A percentile compares a stretch with the other conserved stretches of the same genome.
phyloP scores from a whole-genome alignment of 2,113 vertebrate species.

The Platysternon megacephalum region DNA sequence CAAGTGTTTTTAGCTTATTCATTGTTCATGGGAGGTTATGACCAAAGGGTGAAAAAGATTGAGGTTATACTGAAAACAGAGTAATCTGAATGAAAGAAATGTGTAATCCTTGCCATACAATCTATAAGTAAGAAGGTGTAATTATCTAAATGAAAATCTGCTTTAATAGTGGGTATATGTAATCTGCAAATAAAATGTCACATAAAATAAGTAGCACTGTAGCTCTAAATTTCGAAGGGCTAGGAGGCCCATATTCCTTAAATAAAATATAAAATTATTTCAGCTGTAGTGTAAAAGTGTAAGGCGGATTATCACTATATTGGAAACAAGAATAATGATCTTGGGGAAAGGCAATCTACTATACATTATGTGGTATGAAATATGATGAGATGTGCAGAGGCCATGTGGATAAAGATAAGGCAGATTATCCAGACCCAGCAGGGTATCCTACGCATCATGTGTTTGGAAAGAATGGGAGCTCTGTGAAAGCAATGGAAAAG shows the following conservation, averaged over 20 bases:
- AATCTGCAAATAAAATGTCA: background rate
- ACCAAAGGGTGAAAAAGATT: slow-evolving; percentile 34
- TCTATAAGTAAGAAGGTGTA: background rate
- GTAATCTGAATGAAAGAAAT: slow-evolving; percentile 30
- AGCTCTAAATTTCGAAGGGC: background rate
- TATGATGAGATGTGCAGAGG: background rate
- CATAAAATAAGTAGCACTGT: background rate
- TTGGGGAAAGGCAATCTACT: background rate
- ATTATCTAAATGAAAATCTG: slow-evolving; percentile 3
- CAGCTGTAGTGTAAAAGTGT: background rate
- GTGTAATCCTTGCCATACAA: background rate
- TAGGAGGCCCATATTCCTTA: background rate
- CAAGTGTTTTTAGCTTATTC: background rate
- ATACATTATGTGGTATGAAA: background rate
- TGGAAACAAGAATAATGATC: background rate
- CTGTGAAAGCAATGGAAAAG: background rate
- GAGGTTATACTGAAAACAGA: slow-evolving; percentile 33
- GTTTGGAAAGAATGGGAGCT: background rate
- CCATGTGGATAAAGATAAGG: background rate
- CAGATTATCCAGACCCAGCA: background rate
- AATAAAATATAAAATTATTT: background rate
- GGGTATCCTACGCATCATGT: background rate
- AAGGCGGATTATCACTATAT: background rate
- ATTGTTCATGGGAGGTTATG: slow-evolving; percentile 24
- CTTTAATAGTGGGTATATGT: background rate